phyloP scores from a whole-genome alignment of 1,140 invertebrate species.

The Hycleus cichorii region DNA sequence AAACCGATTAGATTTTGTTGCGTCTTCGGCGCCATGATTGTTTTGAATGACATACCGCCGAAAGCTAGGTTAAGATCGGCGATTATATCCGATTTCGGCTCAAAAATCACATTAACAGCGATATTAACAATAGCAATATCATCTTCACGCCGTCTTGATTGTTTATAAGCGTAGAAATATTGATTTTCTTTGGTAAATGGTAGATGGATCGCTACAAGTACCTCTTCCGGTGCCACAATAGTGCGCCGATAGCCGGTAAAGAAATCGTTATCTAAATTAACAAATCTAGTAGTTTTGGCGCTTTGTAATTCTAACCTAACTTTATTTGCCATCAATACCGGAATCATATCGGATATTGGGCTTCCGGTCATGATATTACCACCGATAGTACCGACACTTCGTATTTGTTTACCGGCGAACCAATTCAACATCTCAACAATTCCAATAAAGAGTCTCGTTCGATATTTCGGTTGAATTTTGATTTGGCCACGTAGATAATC shows the following conservation, averaged over 20 bases:
- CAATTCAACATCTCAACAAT: conserved; percentile 83
- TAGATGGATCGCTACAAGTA: conserved; percentile 66
- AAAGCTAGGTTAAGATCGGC: conserved; percentile 65
- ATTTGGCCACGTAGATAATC: conserved; percentile 53
- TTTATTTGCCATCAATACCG: conserved; percentile 76
- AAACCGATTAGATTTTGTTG: conserved; percentile 55
- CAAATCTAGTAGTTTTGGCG: conserved; percentile 50
- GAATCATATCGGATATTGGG: conserved; percentile 93
- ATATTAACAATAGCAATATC: conserved; percentile 94
- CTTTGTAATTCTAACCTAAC: conserved; percentile 46
- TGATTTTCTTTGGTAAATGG: conserved; percentile 58
- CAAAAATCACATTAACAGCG: conserved; percentile 63
- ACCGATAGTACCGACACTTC: conserved; percentile 73
- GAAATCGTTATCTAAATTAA: conserved; percentile 76
- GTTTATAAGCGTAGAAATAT: conserved; percentile 84
- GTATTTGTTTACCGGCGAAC: conserved; percentile 92
- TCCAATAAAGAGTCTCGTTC: conserved; percentile 65
- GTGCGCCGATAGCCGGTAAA: conserved; percentile 84
- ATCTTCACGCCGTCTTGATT: conserved; percentile 84
- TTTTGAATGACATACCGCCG: conserved; percentile 87
- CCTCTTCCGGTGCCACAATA: conserved; percentile 64
- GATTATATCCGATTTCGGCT: conserved; percentile 49
- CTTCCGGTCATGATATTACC: conserved; percentile 94
- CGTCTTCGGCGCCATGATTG: conserved; percentile 66
- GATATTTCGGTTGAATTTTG: conserved; percentile 46